These are phyloP conservation scores for Phenganax subtilis DNA, from an alignment of 92 coral and sea anemone species.

Conservation along the genomic window DNA sequence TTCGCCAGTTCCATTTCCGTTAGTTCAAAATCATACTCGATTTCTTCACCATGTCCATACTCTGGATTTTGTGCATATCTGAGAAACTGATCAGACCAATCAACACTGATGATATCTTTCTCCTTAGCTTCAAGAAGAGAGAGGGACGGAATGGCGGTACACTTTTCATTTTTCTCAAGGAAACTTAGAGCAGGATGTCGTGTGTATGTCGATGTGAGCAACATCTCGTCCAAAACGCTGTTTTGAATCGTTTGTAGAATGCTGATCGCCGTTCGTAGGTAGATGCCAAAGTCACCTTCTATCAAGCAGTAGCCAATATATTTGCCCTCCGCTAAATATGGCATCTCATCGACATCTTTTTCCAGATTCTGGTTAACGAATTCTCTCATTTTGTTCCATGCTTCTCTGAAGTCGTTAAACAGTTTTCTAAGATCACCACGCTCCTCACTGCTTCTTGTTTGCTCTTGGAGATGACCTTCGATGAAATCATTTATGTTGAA, in stretches of 20 bases:
- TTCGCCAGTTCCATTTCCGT: constrained; percentile 79
- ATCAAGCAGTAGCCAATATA: constrained; percentile 33
- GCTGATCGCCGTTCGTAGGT: constrained; percentile 33
- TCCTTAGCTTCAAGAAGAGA: constrained; percentile 37
- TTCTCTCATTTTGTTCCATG: constrained; percentile 38
- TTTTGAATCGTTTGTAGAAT: constrained; percentile 41
- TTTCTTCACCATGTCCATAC: constrained; percentile 50
- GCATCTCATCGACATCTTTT: constrained; percentile 17
- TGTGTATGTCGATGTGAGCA: constrained; percentile 10
- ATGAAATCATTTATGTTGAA: constrained; percentile 59
- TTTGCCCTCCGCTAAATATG: constrained; percentile 25
- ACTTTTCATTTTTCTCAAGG: constrained; percentile 20
- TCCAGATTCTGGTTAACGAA: constrained; percentile 31
- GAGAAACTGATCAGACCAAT: constrained; percentile 37
- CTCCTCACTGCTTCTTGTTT: not conserved
- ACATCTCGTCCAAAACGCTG: constrained; percentile 31
- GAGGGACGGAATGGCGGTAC: constrained; percentile 14
- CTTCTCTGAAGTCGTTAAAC: constrained; percentile 34
- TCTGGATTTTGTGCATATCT: constrained; percentile 40
- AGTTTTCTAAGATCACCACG: not conserved
- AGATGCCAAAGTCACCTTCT: constrained; percentile 28
- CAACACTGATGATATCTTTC: constrained; percentile 32
- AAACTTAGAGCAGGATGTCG: constrained; percentile 34
- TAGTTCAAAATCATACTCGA: constrained; percentile 66
- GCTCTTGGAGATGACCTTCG: constrained; percentile 2